Evolutionary conservation across 2,113 vertebrate genomes (phyloP).

Genomic region (Solea solea): DNA sequence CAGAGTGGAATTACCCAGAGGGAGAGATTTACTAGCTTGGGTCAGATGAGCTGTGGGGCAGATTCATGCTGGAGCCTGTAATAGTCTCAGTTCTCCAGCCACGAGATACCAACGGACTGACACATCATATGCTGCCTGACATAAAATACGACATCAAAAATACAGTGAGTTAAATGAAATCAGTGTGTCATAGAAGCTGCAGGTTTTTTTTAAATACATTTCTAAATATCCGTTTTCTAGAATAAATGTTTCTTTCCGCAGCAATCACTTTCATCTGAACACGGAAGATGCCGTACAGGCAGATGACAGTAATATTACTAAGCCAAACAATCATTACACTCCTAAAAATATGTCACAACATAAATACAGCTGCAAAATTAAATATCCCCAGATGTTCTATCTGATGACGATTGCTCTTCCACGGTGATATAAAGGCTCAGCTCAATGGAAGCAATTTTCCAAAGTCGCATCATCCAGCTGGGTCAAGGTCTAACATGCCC

Average conservation of each 20-base stretch:
- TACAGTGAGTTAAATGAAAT: constrained; percentile 22
- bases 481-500: constrained; percentile 27
- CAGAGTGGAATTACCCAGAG: constrained; percentile 41
- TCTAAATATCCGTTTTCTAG: neutral
- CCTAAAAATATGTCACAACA: constrained; percentile 21
- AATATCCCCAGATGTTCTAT: constrained; percentile 11
- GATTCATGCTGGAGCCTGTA: constrained; percentile 50
- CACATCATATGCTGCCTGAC: neutral
- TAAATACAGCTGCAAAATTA: constrained; percentile 28
- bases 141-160: neutral
- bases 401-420: constrained; percentile 18
- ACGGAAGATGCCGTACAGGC: neutral
- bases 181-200: neutral
- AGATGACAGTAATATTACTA: constrained; percentile 12
- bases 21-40: constrained; percentile 57
- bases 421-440: neutral
- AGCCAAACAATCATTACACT: constrained; percentile 5
- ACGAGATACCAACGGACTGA: constrained; percentile 24
- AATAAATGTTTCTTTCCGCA: constrained; percentile 9
- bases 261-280: constrained; percentile 25
- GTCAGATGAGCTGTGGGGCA: constrained; percentile 58
- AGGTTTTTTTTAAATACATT: neutral
- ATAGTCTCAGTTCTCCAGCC: constrained; percentile 37
- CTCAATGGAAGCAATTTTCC: constrained; percentile 36
- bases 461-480: constrained; percentile 28